A percentile compares a stretch with the other conserved stretches of the same genome.
Conservation (phyloP, 2,888 invertebrate species). For the Byasa hedistus region DNA sequence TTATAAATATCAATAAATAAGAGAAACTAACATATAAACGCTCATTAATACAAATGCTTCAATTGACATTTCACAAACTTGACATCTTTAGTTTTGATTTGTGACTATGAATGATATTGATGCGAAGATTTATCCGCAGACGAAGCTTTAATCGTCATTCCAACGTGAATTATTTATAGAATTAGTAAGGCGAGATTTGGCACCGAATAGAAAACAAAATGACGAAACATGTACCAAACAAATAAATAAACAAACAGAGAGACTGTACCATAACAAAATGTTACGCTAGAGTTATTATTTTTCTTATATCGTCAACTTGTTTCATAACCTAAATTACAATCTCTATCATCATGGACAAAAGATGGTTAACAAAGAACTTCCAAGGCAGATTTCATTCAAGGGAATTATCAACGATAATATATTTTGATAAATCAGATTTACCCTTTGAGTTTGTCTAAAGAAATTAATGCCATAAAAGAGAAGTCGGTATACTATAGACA, state of each 20-base stretch:
- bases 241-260: background rate
- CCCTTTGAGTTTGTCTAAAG: too few relatives aligned
- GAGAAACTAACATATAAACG: background rate
- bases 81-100: background rate
- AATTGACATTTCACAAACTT: background rate
- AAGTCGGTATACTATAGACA: too few relatives aligned
- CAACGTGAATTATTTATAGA: constrained; percentile 21
- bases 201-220: constrained; percentile 27
- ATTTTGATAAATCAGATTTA: too few relatives aligned
- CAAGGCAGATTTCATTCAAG: too few relatives aligned
- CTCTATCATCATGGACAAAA: too few relatives aligned
- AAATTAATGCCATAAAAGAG: too few relatives aligned
- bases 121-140: background rate
- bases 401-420: too few relatives aligned
- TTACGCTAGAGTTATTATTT: background rate
- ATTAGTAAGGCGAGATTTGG: constrained; percentile 22
- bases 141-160: background rate
- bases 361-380: too few relatives aligned
- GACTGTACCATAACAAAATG: background rate
- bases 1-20: too few relatives aligned
- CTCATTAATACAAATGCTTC: background rate
- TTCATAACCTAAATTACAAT: too few relatives aligned
- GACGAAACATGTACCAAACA: constrained; percentile 11
- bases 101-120: background rate
- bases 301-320: background rate